Percentiles rank a stretch among this genome's conserved stretches.
These are phyloP conservation scores for Gallinago media DNA, from an alignment of 2,113 vertebrate genomes.

Conservation along the genomic window DNA sequence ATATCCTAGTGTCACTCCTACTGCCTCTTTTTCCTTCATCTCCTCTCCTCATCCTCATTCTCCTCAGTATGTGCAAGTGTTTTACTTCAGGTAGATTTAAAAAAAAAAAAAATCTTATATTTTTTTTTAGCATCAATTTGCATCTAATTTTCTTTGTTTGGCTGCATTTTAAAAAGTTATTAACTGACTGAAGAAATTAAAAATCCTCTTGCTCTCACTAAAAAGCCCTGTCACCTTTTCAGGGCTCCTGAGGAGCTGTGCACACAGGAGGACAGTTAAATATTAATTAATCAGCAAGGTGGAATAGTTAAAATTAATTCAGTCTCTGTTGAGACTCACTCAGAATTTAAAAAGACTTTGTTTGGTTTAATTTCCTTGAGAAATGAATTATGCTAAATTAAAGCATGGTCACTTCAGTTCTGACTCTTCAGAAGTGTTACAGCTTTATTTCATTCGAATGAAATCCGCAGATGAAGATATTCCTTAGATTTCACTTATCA, in stretches of 20 bases:
- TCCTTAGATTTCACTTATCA: background rate
- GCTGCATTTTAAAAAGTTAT: background rate
- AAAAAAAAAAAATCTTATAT: background rate
- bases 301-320: constrained; percentile 7
- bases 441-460: background rate
- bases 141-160: background rate
- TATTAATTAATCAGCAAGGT: constrained; percentile 37
- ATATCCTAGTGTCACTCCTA: background rate
- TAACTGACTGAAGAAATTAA: background rate
- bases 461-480: background rate
- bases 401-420: background rate
- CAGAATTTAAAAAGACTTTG: background rate
- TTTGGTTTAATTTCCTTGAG: background rate
- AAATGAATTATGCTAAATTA: background rate
- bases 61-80: background rate
- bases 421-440: background rate
- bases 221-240: background rate
- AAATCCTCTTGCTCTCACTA: background rate
- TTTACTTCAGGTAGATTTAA: background rate
- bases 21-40: background rate
- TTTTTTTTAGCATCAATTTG: background rate
- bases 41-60: background rate
- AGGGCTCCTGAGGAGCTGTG: background rate
- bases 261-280: background rate
- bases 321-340: background rate